Evolutionary conservation across 2,797 vertebrate species (phyloP), one percentile per base, ranked within the genome.

Genomic region (Schizothorax lantsangensis): DNA sequence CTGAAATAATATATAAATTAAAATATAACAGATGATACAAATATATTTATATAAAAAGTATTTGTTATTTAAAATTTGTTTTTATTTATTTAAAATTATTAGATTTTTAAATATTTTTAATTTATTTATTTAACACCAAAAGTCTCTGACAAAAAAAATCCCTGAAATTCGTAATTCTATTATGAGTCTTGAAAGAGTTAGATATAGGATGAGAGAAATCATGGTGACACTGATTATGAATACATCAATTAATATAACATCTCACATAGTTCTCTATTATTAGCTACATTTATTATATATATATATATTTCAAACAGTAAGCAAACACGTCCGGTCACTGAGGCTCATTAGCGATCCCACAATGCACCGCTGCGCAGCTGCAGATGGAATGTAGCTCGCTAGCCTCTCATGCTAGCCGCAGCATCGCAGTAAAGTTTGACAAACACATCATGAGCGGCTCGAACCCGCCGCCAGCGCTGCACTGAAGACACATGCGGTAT

Each of bases 401-500:
- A 83, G 85, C 79, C 26, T 86, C 86, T 81, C 75, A 17, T 79
- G 88, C 84, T 90, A 77, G 85, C 88, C 81, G 88, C 88, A 88
- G 88, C 74, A 71, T 87, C 88, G 83, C 73, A 86, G 77, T 87
- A 92, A 93, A 93, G 92, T 94, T 92, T 90, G 93, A 91, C 91
- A 93, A 90, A 91, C 91, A 91, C 94, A 93, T 90, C 91, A 95
- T 95, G 95, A 92, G 91, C 91, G 45, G 26, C 73, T 74, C 80
- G 77, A 45, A 79, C 45, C 84, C 69, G n/a, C 88, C 88, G 88
- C 89, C 89, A 91, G 80, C 86, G 81, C 93, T 71, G 36, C 30
- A 54, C 57, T 86, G 85, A 86, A 45, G 43, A 52, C 59, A 74
- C 62, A 52, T 36, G 49, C 36, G 79, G 84, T 88, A 84, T 33